Conservation (phyloP, 1,140 invertebrate genomes). For the Hylaeus volcanicus region DNA sequence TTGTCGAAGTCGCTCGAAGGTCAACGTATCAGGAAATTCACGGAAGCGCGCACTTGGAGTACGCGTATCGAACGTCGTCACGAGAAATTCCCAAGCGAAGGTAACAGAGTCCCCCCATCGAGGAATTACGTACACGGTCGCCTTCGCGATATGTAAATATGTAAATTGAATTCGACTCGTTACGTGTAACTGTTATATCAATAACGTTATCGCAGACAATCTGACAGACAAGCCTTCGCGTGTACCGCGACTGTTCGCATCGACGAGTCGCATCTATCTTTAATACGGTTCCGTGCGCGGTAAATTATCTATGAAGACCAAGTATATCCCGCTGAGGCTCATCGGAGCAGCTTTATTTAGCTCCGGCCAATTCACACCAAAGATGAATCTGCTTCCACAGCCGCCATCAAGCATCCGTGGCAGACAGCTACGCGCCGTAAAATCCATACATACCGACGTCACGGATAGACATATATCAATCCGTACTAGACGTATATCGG, state of each 20-base stretch:
- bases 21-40: too few species aligned
- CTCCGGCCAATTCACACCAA: slow-evolving; percentile 48
- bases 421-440: slow-evolving; percentile 40
- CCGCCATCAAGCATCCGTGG: slow-evolving; percentile 36
- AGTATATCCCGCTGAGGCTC: slow-evolving; percentile 38
- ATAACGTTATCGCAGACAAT: slow-evolving; percentile 33
- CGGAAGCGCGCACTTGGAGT: too few species aligned
- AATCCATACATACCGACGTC: slow-evolving; percentile 41
- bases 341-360: slow-evolving; percentile 46
- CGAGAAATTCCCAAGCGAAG: too few species aligned
- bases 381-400: slow-evolving; percentile 45
- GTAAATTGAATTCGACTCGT: background rate
- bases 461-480: slow-evolving; percentile 46
- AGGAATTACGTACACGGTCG: too few species aligned
- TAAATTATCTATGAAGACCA: slow-evolving; percentile 37
- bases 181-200: slow-evolving; percentile 11
- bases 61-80: too few species aligned
- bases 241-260: slow-evolving; percentile 27
- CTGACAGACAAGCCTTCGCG: slow-evolving; percentile 1
- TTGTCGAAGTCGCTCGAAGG: too few species aligned
- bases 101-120: too few species aligned
- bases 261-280: slow-evolving; percentile 25
- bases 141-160: slow-evolving; percentile 2
- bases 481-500: slow-evolving; percentile 31
- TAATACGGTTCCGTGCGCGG: slow-evolving; percentile 11